Evolutionary conservation across 2,113 vertebrate species (phyloP), one percentile per base, ranked within the genome.

Genomic region (Chamaea fasciata): DNA sequence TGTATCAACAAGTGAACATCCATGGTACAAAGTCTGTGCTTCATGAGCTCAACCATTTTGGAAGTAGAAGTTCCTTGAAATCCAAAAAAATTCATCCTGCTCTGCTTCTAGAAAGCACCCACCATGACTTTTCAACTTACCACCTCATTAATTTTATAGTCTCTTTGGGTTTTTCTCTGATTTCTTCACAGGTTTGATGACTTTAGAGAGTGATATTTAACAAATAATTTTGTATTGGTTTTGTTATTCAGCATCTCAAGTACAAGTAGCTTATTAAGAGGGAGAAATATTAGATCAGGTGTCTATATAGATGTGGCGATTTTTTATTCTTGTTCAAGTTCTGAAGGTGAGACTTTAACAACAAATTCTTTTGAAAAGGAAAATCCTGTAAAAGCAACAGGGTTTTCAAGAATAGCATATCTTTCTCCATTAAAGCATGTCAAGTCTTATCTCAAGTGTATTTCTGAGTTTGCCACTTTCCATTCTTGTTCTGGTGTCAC

Each of bases 381-480:
- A 60, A 60, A 37, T 10, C 31, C 27, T 62, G 8, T 49, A 49
- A 77, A 76, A 80, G 28, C 56, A 60, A 28, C 11, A 31, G 13
- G 52, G 30, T 83, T 87, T 85, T 91, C 78, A 60, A 85, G 71
- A 87, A 33, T 17, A 57, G 26, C 39, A 22, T 69, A n/a, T 87
- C 85, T 75, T 75, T 91, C 76, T 90, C 44, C 33, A 83, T 91
- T 95, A 95, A 94, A 83, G 18, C 44, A 41, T 41, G 35, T 75
- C 62, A 92, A 42, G 37, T 42, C 55, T 87, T 87, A 82, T 79
- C 79, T 60, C 59, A 70, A 69, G 35, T 73, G 77, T 86, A 68
- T 96, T 88, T 90, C 73, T 64, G 69, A 87, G 65, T 83, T 80
- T 91, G 57, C 50, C 50, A 74, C 55, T 73, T 92, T 92, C 70